These are phyloP conservation scores for Microplitis deprimator DNA, from an alignment of 2,888 invertebrate genomes.

Conservation along the genomic window DNA sequence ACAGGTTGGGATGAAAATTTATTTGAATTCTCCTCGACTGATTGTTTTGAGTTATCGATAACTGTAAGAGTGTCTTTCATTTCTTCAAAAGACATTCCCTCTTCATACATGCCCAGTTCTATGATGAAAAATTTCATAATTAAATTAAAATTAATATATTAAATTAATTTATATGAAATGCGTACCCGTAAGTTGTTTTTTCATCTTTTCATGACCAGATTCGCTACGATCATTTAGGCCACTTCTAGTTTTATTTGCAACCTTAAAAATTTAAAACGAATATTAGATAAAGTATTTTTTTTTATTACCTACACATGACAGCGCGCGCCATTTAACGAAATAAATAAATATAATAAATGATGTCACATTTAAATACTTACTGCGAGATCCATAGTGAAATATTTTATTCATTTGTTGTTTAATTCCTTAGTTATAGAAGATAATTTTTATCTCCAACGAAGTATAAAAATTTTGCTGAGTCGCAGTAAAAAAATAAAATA, in stretches of 20 bases:
- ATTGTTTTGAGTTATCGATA: conserved; percentile 51
- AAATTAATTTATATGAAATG: too few species aligned
- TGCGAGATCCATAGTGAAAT: too few species aligned
- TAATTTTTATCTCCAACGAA: too few species aligned
- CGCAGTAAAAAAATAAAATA: too few species aligned
- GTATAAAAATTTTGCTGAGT: too few species aligned
- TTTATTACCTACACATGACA: too few species aligned
- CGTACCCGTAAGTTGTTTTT: conserved; percentile 51
- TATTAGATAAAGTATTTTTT: too few species aligned
- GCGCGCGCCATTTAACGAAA: too few species aligned
- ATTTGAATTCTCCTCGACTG: neutral
- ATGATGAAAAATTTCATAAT: neutral
- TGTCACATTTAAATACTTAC: too few species aligned
- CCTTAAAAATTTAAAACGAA: neutral
- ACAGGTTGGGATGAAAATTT: neutral
- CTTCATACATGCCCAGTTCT: conserved; percentile 56
- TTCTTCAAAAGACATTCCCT: conserved; percentile 45
- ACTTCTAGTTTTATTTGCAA: neutral
- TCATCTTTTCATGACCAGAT: conserved; percentile 43
- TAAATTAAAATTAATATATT: neutral
- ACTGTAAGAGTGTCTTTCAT: conserved; percentile 53
- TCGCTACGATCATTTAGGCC: neutral
- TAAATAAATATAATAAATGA: too few species aligned
- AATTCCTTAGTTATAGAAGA: too few species aligned
- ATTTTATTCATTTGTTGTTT: too few species aligned